Evolutionary conservation across 2,797 vertebrate genomes (phyloP).

Genomic region (Australoheros facetus): DNA sequence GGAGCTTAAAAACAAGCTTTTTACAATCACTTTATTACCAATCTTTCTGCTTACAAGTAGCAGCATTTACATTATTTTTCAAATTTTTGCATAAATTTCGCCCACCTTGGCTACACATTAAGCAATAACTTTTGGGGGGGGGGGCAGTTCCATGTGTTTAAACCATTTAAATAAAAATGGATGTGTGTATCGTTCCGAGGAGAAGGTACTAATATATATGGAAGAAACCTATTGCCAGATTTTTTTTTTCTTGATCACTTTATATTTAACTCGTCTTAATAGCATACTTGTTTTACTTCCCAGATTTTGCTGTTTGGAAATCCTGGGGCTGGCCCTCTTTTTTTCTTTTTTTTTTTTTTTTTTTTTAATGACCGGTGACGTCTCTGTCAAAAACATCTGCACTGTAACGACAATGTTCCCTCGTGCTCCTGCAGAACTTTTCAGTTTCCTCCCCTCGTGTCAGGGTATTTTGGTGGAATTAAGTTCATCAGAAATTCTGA

Average conservation of each 20-base stretch:
- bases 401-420: not conserved
- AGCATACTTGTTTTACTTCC: slow-evolving; percentile 17
- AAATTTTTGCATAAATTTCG: not conserved
- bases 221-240: not conserved
- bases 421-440: not conserved
- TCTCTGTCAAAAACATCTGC: slow-evolving; percentile 42
- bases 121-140: slow-evolving; percentile 3
- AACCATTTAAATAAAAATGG: slow-evolving; percentile 43
- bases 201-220: slow-evolving; percentile 17
- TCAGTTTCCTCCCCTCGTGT: not conserved
- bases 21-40: not conserved
- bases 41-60: not conserved
- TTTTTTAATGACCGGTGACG: slow-evolving; percentile 80
- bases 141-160: not conserved
- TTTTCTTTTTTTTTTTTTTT: slow-evolving; percentile 63
- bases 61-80: not conserved
- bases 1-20: not conserved
- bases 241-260: slow-evolving; percentile 2
- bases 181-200: slow-evolving; percentile 6
- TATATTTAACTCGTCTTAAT: slow-evolving; percentile 17
- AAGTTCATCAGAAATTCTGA: slow-evolving; percentile 6
- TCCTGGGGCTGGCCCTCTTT: slow-evolving; percentile 56
- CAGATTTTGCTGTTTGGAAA: slow-evolving; percentile 65
- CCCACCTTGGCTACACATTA: slow-evolving; percentile 6
- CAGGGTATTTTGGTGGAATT: not conserved